Evolutionary conservation across 2,797 vertebrate species (phyloP).

Genomic region (Sus cebifrons): DNA sequence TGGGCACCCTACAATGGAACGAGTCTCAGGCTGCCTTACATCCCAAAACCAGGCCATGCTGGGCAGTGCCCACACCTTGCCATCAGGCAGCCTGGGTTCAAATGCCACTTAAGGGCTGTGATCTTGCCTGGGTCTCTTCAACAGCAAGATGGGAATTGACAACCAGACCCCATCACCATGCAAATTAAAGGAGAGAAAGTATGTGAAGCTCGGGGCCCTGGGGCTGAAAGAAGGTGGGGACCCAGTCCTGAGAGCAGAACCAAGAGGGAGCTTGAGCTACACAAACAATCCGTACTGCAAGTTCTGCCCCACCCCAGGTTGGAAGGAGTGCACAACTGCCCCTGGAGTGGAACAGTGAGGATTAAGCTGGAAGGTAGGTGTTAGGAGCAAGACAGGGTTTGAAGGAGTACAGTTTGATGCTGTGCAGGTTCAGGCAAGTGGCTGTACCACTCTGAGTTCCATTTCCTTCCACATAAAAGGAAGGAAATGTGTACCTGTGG

Average conservation of each 20-base stretch:
- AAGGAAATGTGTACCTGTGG: too few species aligned
- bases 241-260: not conserved
- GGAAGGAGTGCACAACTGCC: not conserved
- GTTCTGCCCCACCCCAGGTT: not conserved
- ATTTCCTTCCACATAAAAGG: conserved; percentile 19
- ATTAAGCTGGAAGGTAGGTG: not conserved
- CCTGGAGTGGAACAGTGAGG: not conserved
- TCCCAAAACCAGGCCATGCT: not conserved
- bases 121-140: not conserved
- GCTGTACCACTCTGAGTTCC: not conserved
- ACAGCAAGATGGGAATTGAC: not conserved
- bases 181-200: not conserved
- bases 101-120: not conserved
- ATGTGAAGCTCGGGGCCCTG: not conserved
- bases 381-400: not conserved
- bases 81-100: not conserved
- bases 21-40: not conserved
- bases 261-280: not conserved
- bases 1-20: not conserved
- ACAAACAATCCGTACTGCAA: not conserved
- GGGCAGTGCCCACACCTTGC: not conserved
- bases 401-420: not conserved
- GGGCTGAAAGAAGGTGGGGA: not conserved
- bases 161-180: not conserved
- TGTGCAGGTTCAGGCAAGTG: not conserved